These are phyloP conservation scores for Calameuta idolon DNA, from an alignment of 2,888 invertebrate genomes.

Conservation along the genomic window DNA sequence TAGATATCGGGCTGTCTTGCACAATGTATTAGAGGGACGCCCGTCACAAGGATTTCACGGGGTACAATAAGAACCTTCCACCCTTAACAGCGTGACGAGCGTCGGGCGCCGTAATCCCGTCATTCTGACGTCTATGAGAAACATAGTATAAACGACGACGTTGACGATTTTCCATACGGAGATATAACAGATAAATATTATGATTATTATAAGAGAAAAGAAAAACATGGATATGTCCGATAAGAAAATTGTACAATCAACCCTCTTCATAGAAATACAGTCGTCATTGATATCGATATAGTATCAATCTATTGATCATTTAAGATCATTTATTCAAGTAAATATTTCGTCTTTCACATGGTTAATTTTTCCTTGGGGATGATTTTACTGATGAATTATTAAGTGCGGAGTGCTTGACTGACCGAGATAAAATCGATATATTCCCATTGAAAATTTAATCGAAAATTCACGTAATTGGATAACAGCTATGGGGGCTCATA, in stretches of 20 bases:
- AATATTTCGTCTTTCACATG: neutral
- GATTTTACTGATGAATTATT: neutral
- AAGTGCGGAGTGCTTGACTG: neutral
- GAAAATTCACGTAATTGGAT: neutral
- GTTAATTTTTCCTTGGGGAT: neutral
- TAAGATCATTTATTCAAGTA: neutral
- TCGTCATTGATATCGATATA: neutral
- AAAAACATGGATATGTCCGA: neutral
- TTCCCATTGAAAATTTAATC: neutral
- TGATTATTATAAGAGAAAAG: neutral
- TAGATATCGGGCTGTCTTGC: neutral
- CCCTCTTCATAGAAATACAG: neutral
- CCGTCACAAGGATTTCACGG: neutral
- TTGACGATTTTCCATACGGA: neutral
- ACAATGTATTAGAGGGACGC: neutral
- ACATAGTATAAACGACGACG: neutral
- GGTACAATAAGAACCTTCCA: neutral
- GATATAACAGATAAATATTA: neutral
- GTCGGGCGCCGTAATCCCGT: neutral
- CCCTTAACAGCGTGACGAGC: neutral
- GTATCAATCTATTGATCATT: neutral
- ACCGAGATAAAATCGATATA: neutral
- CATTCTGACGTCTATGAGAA: neutral
- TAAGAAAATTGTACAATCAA: neutral
- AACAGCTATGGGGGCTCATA: neutral